These are phyloP conservation scores for Drosophila diplacantha DNA, from an alignment of 2,888 invertebrate species.

Conservation along the genomic window DNA sequence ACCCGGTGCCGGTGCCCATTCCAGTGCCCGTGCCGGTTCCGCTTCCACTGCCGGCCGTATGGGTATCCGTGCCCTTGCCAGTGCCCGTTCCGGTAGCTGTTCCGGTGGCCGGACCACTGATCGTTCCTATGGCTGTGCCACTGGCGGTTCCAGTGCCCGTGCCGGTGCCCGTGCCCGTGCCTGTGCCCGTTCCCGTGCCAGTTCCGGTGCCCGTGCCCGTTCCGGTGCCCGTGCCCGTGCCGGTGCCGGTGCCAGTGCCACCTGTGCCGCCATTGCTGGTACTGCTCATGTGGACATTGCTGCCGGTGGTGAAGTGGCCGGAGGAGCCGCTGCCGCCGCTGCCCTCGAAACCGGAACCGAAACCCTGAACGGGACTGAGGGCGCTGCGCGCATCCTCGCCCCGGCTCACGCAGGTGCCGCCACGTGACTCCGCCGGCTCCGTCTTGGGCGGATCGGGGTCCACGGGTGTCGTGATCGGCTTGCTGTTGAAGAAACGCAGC, in stretches of 20 bases:
- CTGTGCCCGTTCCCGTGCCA: conserved; percentile 74
- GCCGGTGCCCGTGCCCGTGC: conserved; percentile 1
- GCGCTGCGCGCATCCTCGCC: conserved; percentile 59
- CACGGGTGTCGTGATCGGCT: conserved; percentile 80
- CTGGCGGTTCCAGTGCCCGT: neutral
- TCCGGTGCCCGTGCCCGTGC: conserved; percentile 69
- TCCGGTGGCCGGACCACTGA: neutral
- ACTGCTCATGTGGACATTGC: conserved; percentile 80
- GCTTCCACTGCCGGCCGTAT: neutral
- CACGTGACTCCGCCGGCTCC: conserved; percentile 4
- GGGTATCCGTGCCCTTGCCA: conserved; percentile 22
- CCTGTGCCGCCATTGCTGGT: conserved; percentile 79
- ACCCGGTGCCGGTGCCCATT: conserved; percentile 2
- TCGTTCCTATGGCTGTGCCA: neutral
- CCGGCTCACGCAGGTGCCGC: conserved; percentile 44
- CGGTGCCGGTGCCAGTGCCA: conserved; percentile 43
- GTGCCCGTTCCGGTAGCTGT: conserved; percentile 74
- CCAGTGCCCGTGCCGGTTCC: conserved; percentile 60
- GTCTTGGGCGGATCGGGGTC: conserved; percentile 79
- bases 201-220: conserved; percentile 65
- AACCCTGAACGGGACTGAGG: conserved; percentile 74
- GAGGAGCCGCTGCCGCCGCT: conserved; percentile 82
- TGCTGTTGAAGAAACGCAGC: conserved; percentile 84
- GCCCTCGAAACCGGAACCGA: conserved; percentile 72
- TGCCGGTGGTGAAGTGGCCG: conserved; percentile 81